Conservation (phyloP, 1,140 invertebrate species). For the Acyrthosiphon pisum region DNA sequence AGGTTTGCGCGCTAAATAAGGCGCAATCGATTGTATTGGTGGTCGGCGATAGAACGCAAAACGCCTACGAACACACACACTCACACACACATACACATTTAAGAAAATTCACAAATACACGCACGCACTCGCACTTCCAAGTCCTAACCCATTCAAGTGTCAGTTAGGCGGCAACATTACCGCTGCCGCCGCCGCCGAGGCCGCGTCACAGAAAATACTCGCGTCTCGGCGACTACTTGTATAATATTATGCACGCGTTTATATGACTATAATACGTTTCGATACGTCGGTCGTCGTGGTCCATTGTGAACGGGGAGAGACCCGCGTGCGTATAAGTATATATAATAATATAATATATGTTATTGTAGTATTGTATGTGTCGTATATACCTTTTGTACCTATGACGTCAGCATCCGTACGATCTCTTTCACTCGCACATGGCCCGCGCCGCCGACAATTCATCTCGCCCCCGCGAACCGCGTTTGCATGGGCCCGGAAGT, state of each 20-base stretch:
- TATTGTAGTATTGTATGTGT: not conserved
- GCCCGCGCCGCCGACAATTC: not conserved
- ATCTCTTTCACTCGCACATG: not conserved
- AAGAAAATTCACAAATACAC: not conserved
- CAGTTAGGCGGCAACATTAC: not conserved
- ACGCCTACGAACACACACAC: constrained; percentile 24
- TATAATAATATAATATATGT: not conserved
- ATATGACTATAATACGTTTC: not conserved
- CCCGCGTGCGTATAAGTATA: not conserved
- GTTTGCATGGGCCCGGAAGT: not conserved
- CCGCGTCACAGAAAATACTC: not conserved
- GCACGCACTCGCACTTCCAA: not conserved
- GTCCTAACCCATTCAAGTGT: constrained; percentile 35
- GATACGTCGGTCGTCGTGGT: not conserved
- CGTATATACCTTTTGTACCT: not conserved
- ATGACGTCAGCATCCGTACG: not conserved
- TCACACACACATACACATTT: not conserved
- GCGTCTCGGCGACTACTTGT: not conserved
- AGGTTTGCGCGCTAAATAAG: constrained; percentile 21
- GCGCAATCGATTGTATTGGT: constrained; percentile 44
- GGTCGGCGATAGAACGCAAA: constrained; percentile 25
- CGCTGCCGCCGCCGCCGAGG: not conserved
- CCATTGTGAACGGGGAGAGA: not conserved
- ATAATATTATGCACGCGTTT: not conserved
- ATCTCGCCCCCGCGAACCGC: not conserved